A percentile compares a stretch with the other conserved stretches of the same genome.
Evolutionary conservation across 2,113 vertebrate species (phyloP).

Genomic region (Origma solitaria): DNA sequence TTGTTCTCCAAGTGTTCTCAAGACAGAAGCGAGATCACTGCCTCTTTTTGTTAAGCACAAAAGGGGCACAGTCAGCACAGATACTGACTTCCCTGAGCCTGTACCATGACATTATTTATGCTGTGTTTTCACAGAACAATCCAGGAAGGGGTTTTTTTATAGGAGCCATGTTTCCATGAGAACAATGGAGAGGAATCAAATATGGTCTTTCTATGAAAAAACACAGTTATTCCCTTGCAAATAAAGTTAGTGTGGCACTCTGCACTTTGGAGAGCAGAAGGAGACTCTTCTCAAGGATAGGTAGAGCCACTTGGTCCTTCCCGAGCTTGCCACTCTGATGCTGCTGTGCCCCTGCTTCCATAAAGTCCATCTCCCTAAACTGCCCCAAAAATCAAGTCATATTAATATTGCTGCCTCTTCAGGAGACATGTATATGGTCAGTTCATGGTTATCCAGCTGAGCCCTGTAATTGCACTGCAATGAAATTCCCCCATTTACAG

Average conservation of each 20-base stretch:
- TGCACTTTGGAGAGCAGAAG: not conserved
- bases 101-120: not conserved
- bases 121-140: not conserved
- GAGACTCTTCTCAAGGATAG: not conserved
- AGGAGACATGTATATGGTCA: no score
- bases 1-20: not conserved
- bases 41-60: not conserved
- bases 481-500: rapidly evolving
- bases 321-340: not conserved
- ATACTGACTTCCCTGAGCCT: not conserved
- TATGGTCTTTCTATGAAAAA: not conserved
- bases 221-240: not conserved
- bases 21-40: not conserved
- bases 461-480: not conserved
- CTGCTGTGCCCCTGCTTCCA: not conserved
- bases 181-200: not conserved
- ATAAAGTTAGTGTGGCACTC: not conserved
- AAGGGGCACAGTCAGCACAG: not conserved
- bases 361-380: not conserved
- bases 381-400: not conserved
- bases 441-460: not conserved
- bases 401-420: not conserved
- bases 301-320: not conserved
- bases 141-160: not conserved
- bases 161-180: not conserved